Evolutionary conservation across 2,113 vertebrate genomes (phyloP).

Genomic region (Ginglymostoma cirratum): DNA sequence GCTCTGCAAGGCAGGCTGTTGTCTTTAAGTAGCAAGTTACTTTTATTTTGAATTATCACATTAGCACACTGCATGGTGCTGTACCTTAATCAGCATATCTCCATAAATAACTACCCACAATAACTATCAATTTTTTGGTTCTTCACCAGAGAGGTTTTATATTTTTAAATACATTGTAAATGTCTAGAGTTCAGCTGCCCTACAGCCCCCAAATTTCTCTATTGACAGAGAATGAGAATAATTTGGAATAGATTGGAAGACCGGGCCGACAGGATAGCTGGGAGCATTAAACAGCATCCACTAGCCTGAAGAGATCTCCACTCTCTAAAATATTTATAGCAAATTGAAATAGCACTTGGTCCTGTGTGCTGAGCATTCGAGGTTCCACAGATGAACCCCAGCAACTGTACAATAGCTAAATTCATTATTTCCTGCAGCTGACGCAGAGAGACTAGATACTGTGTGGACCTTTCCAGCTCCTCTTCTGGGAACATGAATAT

Average conservation of each 20-base stretch:
- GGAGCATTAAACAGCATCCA: background rate
- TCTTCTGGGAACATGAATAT: slow-evolving; percentile 6
- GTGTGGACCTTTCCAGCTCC: background rate
- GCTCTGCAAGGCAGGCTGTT: background rate
- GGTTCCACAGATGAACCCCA: background rate
- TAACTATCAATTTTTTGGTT: background rate
- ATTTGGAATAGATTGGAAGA: background rate
- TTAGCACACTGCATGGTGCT: background rate
- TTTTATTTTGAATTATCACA: background rate
- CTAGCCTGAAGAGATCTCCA: background rate
- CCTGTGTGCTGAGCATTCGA: background rate
- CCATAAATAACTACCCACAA: background rate
- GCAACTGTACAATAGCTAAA: background rate
- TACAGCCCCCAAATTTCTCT: background rate
- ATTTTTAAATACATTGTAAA: background rate
- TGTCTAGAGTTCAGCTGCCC: background rate
- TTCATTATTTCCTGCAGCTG: background rate
- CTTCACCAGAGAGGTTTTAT: background rate
- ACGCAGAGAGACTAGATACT: background rate
- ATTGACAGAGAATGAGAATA: background rate
- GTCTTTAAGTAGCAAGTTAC: background rate
- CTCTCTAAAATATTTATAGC: background rate
- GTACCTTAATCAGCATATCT: background rate
- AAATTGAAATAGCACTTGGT: background rate
- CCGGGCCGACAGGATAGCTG: background rate